Conservation (phyloP, 1,140 invertebrate species). For the Cydia amplana region DNA sequence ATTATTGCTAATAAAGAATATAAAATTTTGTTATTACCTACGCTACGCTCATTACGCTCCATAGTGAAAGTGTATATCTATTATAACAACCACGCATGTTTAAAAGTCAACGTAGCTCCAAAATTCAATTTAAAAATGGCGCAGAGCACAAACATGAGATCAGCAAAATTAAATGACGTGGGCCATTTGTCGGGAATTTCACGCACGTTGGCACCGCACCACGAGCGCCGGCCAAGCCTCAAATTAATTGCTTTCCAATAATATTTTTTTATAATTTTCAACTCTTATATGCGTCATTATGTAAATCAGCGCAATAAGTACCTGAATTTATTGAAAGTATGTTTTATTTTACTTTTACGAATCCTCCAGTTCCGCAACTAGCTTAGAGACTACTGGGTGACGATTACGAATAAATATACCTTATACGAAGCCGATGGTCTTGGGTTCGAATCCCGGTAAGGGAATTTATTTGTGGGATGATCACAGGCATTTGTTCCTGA, state of each 20-base stretch:
- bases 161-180: conserved; percentile 73
- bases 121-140: conserved; percentile 77
- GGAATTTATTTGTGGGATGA: too few species aligned
- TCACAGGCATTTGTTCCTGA: too few species aligned
- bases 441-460: too few species aligned
- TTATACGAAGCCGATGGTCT: too few species aligned
- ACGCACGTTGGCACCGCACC: conserved; percentile 43
- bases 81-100: conserved; percentile 53
- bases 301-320: not conserved
- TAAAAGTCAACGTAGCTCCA: conserved; percentile 56
- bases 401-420: too few species aligned
- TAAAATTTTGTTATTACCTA: too few species aligned
- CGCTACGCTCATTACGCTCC: too few species aligned
- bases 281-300: conserved; percentile 17
- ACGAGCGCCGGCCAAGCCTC: conserved; percentile 56
- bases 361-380: too few species aligned
- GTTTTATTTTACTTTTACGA: too few species aligned
- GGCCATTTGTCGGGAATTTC: conserved; percentile 63
- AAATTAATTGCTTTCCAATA: conserved; percentile 73
- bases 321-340: too few species aligned
- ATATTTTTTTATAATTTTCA: conserved; percentile 48
- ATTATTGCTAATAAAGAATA: too few species aligned
- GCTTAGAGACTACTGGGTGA: too few species aligned
- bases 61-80: not conserved
- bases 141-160: conserved; percentile 70